These are phyloP conservation scores for Odocoileus virginianus DNA, from an alignment of 2,113 vertebrate genomes.

Conservation along the genomic window DNA sequence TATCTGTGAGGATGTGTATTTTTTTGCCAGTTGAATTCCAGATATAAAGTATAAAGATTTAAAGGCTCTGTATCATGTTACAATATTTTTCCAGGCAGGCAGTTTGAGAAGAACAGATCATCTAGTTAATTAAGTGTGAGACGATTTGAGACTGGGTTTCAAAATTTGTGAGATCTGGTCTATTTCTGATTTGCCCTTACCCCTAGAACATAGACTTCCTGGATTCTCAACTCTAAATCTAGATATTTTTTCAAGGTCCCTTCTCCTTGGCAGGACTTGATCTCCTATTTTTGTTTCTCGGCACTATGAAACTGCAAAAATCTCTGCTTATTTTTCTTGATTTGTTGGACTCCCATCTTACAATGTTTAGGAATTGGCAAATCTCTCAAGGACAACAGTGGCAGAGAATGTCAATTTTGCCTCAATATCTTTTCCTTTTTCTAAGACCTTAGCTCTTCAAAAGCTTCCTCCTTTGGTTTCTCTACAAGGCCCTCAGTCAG, in stretches of 20 bases:
- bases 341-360: neutral
- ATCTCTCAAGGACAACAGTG: neutral
- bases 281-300: neutral
- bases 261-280: neutral
- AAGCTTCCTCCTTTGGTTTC: neutral
- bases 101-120: neutral
- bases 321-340: neutral
- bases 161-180: neutral
- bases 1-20: neutral
- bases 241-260: neutral
- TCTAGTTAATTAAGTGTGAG: neutral
- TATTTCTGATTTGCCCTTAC: neutral
- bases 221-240: neutral
- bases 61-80: neutral
- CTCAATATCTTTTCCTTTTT: neutral
- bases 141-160: neutral
- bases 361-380: neutral
- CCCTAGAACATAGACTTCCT: neutral
- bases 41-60: neutral
- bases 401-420: neutral
- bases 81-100: neutral
- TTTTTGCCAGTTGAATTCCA: neutral
- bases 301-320: neutral
- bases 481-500: neutral
- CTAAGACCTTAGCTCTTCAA: neutral